Conservation (phyloP, 2,113 vertebrate genomes). For the Lophius piscatorius region DNA sequence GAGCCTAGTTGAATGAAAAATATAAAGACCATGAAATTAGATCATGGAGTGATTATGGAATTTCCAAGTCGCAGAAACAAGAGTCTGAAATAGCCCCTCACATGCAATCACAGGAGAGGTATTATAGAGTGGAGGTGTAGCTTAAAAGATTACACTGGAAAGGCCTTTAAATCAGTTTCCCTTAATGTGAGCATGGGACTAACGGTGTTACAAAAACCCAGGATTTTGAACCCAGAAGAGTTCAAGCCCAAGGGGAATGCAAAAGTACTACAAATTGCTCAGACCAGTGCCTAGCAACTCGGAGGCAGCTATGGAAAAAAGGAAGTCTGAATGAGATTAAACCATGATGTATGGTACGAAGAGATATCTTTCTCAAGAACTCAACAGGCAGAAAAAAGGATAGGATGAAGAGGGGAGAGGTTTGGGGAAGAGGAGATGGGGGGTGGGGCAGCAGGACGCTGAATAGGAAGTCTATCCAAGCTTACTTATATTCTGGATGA, state of each 20-base stretch:
- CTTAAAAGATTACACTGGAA: conserved; percentile 68
- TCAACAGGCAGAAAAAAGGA: conserved; percentile 60
- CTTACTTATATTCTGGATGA: background rate
- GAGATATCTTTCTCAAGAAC: conserved; percentile 53
- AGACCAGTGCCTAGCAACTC: conserved; percentile 23
- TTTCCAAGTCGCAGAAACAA: conserved; percentile 57
- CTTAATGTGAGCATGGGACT: conserved; percentile 51
- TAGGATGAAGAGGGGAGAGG: conserved; percentile 23
- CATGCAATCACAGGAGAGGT: conserved; percentile 56
- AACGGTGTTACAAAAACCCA: conserved; percentile 49
- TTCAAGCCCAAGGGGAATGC: conserved; percentile 16
- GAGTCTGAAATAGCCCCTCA: conserved; percentile 49
- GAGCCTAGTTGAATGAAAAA: conserved; percentile 24
- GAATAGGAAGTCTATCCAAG: no score
- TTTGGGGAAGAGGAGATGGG: background rate
- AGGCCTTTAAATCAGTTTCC: conserved; percentile 60
- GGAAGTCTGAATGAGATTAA: conserved; percentile 49
- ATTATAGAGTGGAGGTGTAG: conserved; percentile 67
- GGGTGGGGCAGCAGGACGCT: conserved; percentile 3
- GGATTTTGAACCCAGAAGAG: conserved; percentile 30
- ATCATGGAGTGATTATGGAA: conserved; percentile 65
- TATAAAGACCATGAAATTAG: conserved; percentile 31
- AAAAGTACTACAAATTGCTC: conserved; percentile 36
- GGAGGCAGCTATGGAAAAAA: conserved; percentile 8
- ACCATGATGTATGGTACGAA: conserved; percentile 46